These are phyloP conservation scores for Pampusana beccarii DNA, from an alignment of 2,113 vertebrate genomes.

Conservation along the genomic window DNA sequence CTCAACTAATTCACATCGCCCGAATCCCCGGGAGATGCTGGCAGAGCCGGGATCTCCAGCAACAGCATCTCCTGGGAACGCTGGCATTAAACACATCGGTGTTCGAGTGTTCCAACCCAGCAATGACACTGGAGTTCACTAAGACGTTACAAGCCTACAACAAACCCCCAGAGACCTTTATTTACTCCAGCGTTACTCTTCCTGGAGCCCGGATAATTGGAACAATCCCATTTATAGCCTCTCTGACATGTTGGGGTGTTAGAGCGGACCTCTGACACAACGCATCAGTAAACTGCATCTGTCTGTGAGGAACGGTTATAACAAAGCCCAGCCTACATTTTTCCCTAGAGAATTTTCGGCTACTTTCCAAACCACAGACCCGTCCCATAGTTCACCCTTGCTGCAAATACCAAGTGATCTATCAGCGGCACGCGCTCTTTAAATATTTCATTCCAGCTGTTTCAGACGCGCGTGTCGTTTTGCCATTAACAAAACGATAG, in stretches of 20 bases:
- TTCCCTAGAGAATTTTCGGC: neutral
- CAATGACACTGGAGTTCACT: neutral
- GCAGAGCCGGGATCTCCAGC: neutral
- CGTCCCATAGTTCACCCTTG: conserved; percentile 9
- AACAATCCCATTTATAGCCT: conserved; percentile 30
- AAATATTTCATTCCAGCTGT: conserved; percentile 5
- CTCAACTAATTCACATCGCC: neutral
- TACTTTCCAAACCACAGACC: neutral
- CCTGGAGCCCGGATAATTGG: conserved; percentile 24
- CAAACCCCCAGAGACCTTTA: conserved; percentile 20
- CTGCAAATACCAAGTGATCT: neutral
- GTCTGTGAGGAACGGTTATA: conserved; percentile 22
- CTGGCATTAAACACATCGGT: neutral
- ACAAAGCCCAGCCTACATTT: neutral
- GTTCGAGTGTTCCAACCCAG: neutral
- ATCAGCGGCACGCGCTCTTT: neutral
- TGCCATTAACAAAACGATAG: neutral
- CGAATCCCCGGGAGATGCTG: neutral
- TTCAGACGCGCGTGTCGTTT: neutral
- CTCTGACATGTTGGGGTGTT: neutral
- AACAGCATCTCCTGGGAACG: neutral
- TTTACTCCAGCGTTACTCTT: conserved; percentile 13
- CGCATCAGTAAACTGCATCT: neutral
- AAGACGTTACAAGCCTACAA: neutral
- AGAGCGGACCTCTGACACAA: neutral